phyloP scores from a whole-genome alignment of 1,140 invertebrate species.

The Venturia canescens region DNA sequence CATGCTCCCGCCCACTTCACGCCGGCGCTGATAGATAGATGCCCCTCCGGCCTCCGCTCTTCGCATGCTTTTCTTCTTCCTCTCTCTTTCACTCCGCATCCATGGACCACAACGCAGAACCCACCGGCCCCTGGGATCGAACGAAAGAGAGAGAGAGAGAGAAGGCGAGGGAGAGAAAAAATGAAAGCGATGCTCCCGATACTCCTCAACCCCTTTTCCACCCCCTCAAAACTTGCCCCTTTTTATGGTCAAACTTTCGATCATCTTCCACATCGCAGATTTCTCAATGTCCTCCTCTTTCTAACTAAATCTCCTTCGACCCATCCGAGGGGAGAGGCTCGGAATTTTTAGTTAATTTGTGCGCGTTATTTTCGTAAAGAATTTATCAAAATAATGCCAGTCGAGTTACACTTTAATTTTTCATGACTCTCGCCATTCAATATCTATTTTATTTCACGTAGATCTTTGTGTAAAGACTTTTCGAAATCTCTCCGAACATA shows the following conservation, averaged over 20 bases:
- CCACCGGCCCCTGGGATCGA: neutral
- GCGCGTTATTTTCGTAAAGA: too few species aligned
- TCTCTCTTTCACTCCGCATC: neutral
- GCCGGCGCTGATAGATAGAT: conserved; percentile 78
- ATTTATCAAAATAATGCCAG: too few species aligned
- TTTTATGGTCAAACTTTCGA: conserved; percentile 6
- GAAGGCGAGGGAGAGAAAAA: neutral
- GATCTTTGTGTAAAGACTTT: too few species aligned
- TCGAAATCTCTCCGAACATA: too few species aligned
- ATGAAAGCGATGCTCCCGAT: neutral
- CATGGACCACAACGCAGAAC: neutral
- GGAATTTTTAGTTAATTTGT: too few species aligned
- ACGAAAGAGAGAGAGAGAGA: neutral
- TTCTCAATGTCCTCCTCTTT: neutral
- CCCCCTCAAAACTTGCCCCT: conserved; percentile 15
- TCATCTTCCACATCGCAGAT: conserved; percentile 4
- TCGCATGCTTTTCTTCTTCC: conserved; percentile 18
- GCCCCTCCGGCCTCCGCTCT: conserved; percentile 67
- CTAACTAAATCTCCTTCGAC: neutral
- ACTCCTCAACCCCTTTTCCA: conserved; percentile 41
- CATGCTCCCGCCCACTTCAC: conserved; percentile 77
- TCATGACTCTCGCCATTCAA: too few species aligned
- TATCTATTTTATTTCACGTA: too few species aligned
- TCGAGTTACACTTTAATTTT: too few species aligned
- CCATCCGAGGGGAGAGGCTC: neutral